Percentiles rank a stretch among this genome's conserved stretches.
Evolutionary conservation across 2,797 vertebrate genomes (phyloP).

Genomic region (Acanthurus leucopareius): DNA sequence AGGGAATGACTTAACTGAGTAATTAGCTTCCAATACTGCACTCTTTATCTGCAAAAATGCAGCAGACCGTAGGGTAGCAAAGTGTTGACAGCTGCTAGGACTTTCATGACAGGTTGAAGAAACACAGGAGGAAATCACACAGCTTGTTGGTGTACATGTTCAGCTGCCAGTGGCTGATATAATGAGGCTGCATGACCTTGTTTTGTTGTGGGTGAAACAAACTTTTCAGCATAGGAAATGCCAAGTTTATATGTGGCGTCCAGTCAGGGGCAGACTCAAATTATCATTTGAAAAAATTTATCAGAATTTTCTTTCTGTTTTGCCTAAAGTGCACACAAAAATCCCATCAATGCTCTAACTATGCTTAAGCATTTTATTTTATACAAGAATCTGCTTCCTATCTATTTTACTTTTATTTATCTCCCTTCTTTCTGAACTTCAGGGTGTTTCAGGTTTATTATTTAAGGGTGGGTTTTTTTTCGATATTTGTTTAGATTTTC

Average conservation of each 20-base stretch:
- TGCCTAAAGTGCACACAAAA: background rate
- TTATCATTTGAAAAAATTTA: background rate
- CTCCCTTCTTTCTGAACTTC: background rate
- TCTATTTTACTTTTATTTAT: background rate
- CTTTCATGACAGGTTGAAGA: conserved; percentile 30
- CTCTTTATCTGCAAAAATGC: conserved; percentile 8
- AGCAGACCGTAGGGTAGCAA: background rate
- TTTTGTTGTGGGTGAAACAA: conserved; percentile 1
- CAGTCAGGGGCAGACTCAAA: background rate
- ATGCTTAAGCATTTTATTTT: background rate
- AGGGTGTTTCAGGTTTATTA: background rate
- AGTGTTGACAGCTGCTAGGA: conserved; percentile 19
- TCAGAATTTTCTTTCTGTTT: background rate
- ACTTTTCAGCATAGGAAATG: background rate
- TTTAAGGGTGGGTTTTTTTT: background rate
- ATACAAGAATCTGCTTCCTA: background rate
- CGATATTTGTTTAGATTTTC: conserved; percentile 24
- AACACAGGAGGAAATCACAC: conserved; percentile 19
- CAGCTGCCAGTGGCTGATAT: background rate
- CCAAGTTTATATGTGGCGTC: background rate
- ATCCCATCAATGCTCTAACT: background rate
- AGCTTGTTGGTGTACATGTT: conserved; percentile 8
- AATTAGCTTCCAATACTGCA: background rate
- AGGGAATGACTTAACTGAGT: background rate
- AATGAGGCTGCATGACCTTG: conserved; percentile 24